These are phyloP conservation scores for Thecocarcelia acutangulata DNA, from an alignment of 2,888 invertebrate genomes.

Conservation along the genomic window DNA sequence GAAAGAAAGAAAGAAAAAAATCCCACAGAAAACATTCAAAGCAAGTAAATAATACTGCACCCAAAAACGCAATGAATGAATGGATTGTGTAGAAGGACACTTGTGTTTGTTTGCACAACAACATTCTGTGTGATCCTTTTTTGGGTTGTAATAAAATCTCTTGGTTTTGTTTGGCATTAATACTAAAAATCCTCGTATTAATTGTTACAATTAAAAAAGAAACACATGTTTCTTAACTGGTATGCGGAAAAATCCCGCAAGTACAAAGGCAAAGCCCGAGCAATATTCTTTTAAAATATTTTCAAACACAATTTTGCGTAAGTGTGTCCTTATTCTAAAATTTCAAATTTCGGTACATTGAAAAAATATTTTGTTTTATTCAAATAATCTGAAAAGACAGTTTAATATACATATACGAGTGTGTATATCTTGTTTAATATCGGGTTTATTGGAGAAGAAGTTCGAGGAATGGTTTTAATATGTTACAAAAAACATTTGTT, in stretches of 20 bases:
- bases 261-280: too few species aligned
- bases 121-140: constrained; percentile 6
- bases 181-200: constrained; percentile 60
- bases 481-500: too few species aligned
- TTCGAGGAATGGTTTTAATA: too few species aligned
- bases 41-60: constrained; percentile 46
- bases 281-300: too few species aligned
- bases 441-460: too few species aligned
- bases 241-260: background rate
- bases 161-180: constrained; percentile 57
- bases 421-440: too few species aligned
- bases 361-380: too few species aligned
- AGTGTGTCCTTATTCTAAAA: too few species aligned
- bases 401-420: too few species aligned
- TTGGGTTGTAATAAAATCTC: constrained; percentile 44
- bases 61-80: constrained; percentile 47
- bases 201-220: constrained; percentile 54
- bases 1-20: background rate
- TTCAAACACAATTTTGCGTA: too few species aligned
- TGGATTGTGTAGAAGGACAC: constrained; percentile 40
- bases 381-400: too few species aligned
- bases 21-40: constrained; percentile 31
- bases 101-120: constrained; percentile 42
- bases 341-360: too few species aligned
- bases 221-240: constrained; percentile 20